phyloP scores from a whole-genome alignment of 2,113 vertebrate genomes.

The Callospermophilus lateralis region DNA sequence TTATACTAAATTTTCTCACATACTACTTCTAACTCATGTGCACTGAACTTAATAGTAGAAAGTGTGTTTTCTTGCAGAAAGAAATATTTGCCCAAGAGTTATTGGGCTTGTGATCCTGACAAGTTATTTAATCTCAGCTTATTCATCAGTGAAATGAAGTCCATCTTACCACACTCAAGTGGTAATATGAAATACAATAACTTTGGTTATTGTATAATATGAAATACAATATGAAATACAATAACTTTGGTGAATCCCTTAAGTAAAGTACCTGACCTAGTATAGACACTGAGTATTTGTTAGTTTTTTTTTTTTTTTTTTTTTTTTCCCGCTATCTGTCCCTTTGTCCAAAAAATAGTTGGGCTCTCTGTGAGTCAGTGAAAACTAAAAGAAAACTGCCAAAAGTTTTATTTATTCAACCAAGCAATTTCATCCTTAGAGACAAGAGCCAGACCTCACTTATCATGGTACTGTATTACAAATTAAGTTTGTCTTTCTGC shows the following conservation, averaged over 20 bases:
- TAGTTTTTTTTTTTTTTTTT: not conserved
- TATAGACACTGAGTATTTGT: not conserved
- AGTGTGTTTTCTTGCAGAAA: not conserved
- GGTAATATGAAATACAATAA: too few species aligned
- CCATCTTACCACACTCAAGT: not conserved
- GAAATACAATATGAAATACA: not conserved
- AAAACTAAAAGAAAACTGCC: too few species aligned
- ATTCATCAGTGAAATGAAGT: not conserved
- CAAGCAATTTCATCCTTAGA: not conserved
- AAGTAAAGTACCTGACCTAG: not conserved
- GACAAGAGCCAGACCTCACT: not conserved
- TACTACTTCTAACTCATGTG: constrained; percentile 12
- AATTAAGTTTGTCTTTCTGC: not conserved
- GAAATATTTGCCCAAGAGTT: not conserved
- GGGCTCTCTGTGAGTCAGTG: too few species aligned
- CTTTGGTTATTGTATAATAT: too few species aligned
- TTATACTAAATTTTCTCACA: not conserved
- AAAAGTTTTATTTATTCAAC: not conserved
- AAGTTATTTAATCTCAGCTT: not conserved
- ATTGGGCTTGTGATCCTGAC: not conserved
- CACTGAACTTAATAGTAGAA: not conserved
- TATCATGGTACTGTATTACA: not conserved
- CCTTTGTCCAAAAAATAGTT: too few species aligned
- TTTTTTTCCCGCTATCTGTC: too few species aligned
- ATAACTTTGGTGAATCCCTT: not conserved